phyloP scores from a whole-genome alignment of 2,888 invertebrate genomes.

The Bibio marci region DNA sequence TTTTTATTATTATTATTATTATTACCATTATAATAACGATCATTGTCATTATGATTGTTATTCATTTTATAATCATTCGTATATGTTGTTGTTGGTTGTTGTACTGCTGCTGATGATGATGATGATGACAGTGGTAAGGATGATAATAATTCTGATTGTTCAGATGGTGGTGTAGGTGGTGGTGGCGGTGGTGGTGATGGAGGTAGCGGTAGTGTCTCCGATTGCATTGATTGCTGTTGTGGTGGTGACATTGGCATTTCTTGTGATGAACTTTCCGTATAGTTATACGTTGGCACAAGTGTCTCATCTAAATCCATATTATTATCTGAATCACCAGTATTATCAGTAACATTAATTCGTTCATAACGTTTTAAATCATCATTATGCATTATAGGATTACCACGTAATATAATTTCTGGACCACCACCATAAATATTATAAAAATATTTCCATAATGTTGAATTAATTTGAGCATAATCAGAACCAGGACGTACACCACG shows the following conservation, averaged over 20 bases:
- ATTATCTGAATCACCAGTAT: too few relatives aligned
- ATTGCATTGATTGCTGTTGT: not conserved
- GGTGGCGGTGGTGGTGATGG: not conserved
- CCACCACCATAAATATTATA: slow-evolving; percentile 77
- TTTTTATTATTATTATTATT: not conserved
- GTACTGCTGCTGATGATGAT: not conserved
- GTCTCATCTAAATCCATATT: not conserved
- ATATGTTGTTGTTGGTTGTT: not conserved
- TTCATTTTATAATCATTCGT: too few relatives aligned
- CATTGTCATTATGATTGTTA: not conserved
- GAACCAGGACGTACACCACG: slow-evolving; percentile 30
- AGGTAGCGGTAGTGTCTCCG: not conserved
- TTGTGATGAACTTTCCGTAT: not conserved
- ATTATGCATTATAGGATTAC: slow-evolving; percentile 6
- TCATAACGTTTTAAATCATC: not conserved
- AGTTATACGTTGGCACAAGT: not conserved
- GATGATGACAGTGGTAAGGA: not conserved
- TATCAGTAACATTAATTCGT: too few relatives aligned
- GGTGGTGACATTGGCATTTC: not conserved
- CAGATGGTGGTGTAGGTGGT: not conserved
- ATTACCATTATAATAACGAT: too few relatives aligned
- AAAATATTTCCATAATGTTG: slow-evolving; percentile 77
- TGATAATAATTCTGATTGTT: not conserved
- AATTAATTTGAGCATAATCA: slow-evolving; percentile 63
- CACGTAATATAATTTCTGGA: slow-evolving; percentile 47